Evolutionary conservation across 2,888 invertebrate genomes (phyloP), one percentile per base, ranked within the genome.

Genomic region (Xestia c-nigrum): DNA sequence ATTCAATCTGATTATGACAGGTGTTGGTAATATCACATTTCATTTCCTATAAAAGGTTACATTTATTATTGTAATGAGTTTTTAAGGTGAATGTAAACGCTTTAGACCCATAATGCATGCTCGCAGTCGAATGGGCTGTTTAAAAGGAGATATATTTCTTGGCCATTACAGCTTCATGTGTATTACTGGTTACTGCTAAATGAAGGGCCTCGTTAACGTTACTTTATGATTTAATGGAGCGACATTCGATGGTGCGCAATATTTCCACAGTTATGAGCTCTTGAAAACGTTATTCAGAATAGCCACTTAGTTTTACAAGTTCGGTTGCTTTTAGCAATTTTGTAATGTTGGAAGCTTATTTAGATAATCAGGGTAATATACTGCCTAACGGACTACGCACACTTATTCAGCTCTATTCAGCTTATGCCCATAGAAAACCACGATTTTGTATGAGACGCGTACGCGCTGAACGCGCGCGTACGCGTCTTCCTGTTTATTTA

Each of bases 131-230:
- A 85, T 84, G 76, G 43, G 79, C 77, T 74, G 77, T 81, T 85
- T 80, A 80, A 80, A 80, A 76, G 40, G 43, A 84, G 79, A 84
- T 81, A 80, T 77, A 80, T 84, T 88, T 89, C 75, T 82, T 80
- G 82, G 66, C 74, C 72, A 82, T 87, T 85, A 88, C 74, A 72
- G 85, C 85, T 83, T 84, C 83, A 61, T 59, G 71, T 59, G 38
- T 50, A 64, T 64, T 40, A 64, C 64, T 64, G 43, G 50, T 71
- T 71, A 55, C 76, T 78, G 78, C 86, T 85, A 74, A 81, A 71
- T 57, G 72, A 65, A 61, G 50, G 65, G 50, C 65, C 72, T 85
- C 50, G 72, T 63, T 77, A 66, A 69, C 66, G 52, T 64, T 69
- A 74, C 46, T 71, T 81, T 87, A 82, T 59, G 72, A 78, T 76